Conservation (phyloP, 2,888 invertebrate genomes). For the Hypolimnas misippus region DNA sequence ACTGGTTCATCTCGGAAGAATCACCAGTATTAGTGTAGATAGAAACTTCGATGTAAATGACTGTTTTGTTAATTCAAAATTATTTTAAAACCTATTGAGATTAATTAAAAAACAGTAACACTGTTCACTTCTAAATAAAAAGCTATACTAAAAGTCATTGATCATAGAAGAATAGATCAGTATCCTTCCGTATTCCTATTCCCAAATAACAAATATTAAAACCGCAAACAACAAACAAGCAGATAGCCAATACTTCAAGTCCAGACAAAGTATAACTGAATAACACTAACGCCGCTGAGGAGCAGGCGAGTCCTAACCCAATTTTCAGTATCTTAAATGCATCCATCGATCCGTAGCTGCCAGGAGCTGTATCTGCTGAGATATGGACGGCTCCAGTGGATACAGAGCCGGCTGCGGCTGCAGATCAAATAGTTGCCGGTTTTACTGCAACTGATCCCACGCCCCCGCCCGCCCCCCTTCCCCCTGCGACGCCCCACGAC, state of each 20-base stretch:
- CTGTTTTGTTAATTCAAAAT: no score
- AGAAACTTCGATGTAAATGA: no score
- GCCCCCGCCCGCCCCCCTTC: not conserved
- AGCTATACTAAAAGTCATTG: no score
- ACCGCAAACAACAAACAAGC: not conserved
- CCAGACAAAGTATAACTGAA: not conserved
- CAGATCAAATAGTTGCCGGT: conserved; percentile 32
- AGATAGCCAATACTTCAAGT: not conserved
- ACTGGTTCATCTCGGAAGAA: no score
- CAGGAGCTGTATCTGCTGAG: conserved; percentile 5
- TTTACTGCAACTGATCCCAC: conserved; percentile 28
- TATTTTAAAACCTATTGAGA: no score
- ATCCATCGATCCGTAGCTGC: conserved; percentile 3
- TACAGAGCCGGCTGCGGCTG: conserved; percentile 16
- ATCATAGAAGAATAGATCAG: no score
- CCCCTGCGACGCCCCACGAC: no score
- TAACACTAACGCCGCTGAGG: not conserved
- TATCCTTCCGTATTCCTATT: no score
- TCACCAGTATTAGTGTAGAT: no score
- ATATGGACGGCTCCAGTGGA: conserved; percentile 8
- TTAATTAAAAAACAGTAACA: no score
- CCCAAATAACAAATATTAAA: no score
- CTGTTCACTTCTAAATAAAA: no score
- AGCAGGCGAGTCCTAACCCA: not conserved
- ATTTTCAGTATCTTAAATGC: conserved; percentile 12